Evolutionary conservation across 2,113 vertebrate species (phyloP).

Genomic region (Colistium nudipinnis): DNA sequence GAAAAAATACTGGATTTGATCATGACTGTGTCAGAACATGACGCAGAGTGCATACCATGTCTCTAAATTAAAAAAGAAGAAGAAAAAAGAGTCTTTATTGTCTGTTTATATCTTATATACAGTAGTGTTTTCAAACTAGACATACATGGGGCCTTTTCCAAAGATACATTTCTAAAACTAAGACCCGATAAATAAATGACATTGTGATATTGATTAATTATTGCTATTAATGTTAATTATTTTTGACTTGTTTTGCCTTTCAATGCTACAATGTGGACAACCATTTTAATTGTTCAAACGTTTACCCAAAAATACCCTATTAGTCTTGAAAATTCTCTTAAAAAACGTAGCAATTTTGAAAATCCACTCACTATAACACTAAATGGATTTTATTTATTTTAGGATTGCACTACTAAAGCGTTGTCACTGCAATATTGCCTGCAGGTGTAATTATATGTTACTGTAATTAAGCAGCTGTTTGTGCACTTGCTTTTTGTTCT

Average conservation of each 20-base stretch:
- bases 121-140: too few species aligned
- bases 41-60: background rate
- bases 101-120: too few species aligned
- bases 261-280: background rate
- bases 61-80: background rate
- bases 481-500: background rate
- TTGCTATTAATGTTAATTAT: background rate
- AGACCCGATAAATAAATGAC: too few species aligned
- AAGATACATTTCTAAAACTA: too few species aligned
- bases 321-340: background rate
- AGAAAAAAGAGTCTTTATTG: too few species aligned
- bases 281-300: too few species aligned
- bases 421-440: background rate
- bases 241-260: background rate
- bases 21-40: too few species aligned
- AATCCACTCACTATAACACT: background rate
- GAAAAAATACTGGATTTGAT: too few species aligned
- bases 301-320: too few species aligned
- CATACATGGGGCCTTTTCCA: too few species aligned
- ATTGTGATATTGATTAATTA: too few species aligned
- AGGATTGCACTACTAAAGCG: background rate
- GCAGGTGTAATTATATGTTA: constrained; percentile 14
- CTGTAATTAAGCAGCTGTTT: constrained; percentile 15
- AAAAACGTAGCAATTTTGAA: background rate
- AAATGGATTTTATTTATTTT: background rate